A percentile compares a stretch with the other conserved stretches of the same genome.
These are phyloP conservation scores for Trematocara stigmaticum DNA, from an alignment of 2,113 vertebrate genomes.

Conservation along the genomic window DNA sequence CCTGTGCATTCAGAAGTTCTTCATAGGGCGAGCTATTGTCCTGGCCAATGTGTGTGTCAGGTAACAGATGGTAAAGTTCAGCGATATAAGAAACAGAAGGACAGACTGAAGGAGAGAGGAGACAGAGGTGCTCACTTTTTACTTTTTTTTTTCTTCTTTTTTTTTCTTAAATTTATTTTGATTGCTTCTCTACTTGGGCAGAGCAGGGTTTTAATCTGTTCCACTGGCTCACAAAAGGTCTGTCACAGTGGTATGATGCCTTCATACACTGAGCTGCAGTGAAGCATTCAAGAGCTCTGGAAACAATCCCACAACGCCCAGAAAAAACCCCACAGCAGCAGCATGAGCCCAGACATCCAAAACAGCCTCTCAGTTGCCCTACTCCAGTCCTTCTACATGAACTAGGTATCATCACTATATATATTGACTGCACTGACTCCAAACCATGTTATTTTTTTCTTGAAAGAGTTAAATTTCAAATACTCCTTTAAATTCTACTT, in stretches of 20 bases:
- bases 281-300: slow-evolving; percentile 41
- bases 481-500: neutral
- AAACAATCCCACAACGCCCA: slow-evolving; percentile 51
- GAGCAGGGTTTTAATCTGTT: slow-evolving; percentile 57
- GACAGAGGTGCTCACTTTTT: neutral
- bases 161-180: neutral
- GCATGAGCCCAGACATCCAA: neutral
- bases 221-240: slow-evolving; percentile 45
- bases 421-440: neutral
- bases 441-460: neutral
- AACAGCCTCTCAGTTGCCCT: neutral
- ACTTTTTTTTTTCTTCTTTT: neutral
- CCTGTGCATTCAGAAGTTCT: slow-evolving; percentile 53
- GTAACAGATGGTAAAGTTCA: slow-evolving; percentile 52
- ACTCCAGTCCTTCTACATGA: neutral
- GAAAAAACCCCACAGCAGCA: neutral
- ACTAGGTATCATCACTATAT: neutral
- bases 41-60: slow-evolving; percentile 43
- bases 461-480: neutral
- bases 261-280: slow-evolving; percentile 37
- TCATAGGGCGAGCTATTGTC: slow-evolving; percentile 50
- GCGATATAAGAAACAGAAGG: slow-evolving; percentile 1
- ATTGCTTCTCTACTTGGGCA: slow-evolving; percentile 44
- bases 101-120: slow-evolving; percentile 17
- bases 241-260: slow-evolving; percentile 53